Percentiles rank a stretch among this genome's conserved stretches.
Conservation (phyloP, 2,888 invertebrate genomes). For the Cybosia mesomella region DNA sequence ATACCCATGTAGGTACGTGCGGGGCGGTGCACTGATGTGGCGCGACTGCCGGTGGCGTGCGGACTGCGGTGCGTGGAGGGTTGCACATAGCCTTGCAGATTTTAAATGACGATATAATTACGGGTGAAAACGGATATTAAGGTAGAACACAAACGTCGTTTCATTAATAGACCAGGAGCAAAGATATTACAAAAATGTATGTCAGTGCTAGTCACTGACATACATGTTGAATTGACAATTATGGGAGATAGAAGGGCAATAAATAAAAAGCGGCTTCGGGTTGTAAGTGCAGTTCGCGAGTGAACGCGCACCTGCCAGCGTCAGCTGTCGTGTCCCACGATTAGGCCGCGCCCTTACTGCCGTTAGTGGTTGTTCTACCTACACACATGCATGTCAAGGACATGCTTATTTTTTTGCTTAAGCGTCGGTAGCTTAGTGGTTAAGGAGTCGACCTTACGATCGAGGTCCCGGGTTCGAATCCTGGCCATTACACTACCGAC, state of each 20-base stretch:
- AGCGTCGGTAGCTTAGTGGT: too few relatives aligned
- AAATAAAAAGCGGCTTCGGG: slow-evolving; percentile 9
- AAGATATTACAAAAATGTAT: slow-evolving; percentile 6
- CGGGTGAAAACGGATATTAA: slow-evolving; percentile 48
- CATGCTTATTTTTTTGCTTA: not conserved
- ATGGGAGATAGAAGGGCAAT: slow-evolving; percentile 34
- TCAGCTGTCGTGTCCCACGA: slow-evolving; percentile 74
- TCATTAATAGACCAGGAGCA: not conserved
- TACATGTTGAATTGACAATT: slow-evolving; percentile 33
- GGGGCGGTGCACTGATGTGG: slow-evolving; percentile 59
- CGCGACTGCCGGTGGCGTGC: slow-evolving; percentile 69
- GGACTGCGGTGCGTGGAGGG: slow-evolving; percentile 62
- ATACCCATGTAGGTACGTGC: slow-evolving; percentile 52
- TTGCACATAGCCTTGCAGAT: slow-evolving; percentile 71
- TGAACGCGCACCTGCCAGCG: slow-evolving; percentile 73
- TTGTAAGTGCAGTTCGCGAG: slow-evolving; percentile 50
- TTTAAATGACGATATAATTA: slow-evolving; percentile 68
- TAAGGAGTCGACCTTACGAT: too few relatives aligned
- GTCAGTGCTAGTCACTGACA: slow-evolving; percentile 23
- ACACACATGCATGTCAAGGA: slow-evolving; percentile 41
- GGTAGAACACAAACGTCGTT: slow-evolving; percentile 15
- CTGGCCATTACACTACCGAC: too few relatives aligned
- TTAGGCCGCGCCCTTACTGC: slow-evolving; percentile 64
- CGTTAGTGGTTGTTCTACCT: slow-evolving; percentile 42
- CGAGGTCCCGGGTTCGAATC: too few relatives aligned